Conservation (phyloP, 1,140 invertebrate species). For the Drosophila biarmipes region DNA sequence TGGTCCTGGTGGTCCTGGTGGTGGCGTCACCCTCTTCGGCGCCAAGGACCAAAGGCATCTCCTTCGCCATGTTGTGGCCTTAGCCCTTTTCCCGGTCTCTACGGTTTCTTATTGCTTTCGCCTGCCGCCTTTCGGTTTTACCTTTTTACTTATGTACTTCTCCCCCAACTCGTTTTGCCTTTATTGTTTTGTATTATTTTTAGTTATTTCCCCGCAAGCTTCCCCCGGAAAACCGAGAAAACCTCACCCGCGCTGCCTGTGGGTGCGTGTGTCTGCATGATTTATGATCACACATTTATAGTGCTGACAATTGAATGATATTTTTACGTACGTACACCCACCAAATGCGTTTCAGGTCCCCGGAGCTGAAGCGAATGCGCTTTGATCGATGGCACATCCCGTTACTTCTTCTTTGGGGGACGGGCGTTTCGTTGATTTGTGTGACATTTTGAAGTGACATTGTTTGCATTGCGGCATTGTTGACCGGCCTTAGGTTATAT, state of each 20-base stretch:
- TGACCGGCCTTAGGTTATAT: slow-evolving; percentile 56
- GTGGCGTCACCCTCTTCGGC: slow-evolving; percentile 44
- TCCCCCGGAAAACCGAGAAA: neutral
- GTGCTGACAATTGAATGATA: slow-evolving; percentile 83
- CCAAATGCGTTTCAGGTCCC: slow-evolving; percentile 47
- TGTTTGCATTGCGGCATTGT: slow-evolving; percentile 59
- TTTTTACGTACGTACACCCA: slow-evolving; percentile 55
- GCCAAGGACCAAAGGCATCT: slow-evolving; percentile 36
- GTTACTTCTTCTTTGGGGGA: neutral
- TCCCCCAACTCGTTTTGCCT: neutral
- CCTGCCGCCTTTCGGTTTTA: slow-evolving; percentile 21
- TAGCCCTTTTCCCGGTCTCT: slow-evolving; percentile 56
- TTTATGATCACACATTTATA: slow-evolving; percentile 83
- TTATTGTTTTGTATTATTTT: slow-evolving; percentile 76
- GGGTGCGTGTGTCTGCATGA: slow-evolving; percentile 66
- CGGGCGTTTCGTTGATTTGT: slow-evolving; percentile 47
- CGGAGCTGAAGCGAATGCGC: slow-evolving; percentile 26
- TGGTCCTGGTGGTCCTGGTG: slow-evolving; percentile 20
- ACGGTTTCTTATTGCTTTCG: slow-evolving; percentile 19
- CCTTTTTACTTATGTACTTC: slow-evolving; percentile 33
- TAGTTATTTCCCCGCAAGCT: slow-evolving; percentile 52
- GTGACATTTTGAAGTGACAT: slow-evolving; percentile 67
- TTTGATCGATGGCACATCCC: slow-evolving; percentile 60
- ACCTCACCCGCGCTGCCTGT: neutral
- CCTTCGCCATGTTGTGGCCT: slow-evolving; percentile 34